Conservation (phyloP, 1,140 invertebrate genomes). For the Cylas formicarius region DNA sequence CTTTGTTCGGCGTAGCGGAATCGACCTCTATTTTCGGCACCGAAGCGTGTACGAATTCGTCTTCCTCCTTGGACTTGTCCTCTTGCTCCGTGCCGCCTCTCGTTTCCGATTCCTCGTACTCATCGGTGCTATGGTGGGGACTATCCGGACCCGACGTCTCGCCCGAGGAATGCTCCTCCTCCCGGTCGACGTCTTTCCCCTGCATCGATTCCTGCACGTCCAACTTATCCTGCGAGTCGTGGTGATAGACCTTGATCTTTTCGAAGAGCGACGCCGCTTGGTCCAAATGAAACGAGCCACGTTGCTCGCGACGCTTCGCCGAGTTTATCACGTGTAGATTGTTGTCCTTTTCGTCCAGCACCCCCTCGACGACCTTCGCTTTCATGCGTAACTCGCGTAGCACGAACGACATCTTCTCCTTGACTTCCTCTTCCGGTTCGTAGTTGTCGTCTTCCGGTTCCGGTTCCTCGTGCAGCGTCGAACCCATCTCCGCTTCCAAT, state of each 20-base stretch:
- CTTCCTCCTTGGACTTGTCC: constrained; percentile 1
- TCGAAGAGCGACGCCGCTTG: constrained; percentile 39
- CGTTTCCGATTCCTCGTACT: constrained; percentile 52
- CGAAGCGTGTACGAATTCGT: constrained; percentile 28
- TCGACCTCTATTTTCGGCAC: constrained; percentile 24
- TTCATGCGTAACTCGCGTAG: constrained; percentile 64
- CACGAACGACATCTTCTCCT: constrained; percentile 70
- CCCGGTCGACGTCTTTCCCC: constrained; percentile 29
- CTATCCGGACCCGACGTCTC: constrained; percentile 82
- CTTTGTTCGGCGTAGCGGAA: constrained; percentile 44
- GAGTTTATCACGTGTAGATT: constrained; percentile 41
- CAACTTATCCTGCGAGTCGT: constrained; percentile 20
- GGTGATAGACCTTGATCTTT: constrained; percentile 47
- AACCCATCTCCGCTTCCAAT: constrained; percentile 55
- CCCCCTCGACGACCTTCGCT: constrained; percentile 46
- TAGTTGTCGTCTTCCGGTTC: constrained; percentile 46
- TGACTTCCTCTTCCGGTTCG: constrained; percentile 62
- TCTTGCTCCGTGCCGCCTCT: constrained; percentile 22
- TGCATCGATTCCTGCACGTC: constrained; percentile 33
- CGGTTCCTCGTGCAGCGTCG: constrained; percentile 52
- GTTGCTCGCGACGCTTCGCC: constrained; percentile 39
- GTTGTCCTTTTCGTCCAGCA: constrained; percentile 35
- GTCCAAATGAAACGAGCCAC: constrained; percentile 29
- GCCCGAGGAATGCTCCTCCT: constrained; percentile 59
- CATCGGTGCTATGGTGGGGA: constrained; percentile 64